phyloP scores from a whole-genome alignment of 2,888 invertebrate species.

The Prenolepis imparis region DNA sequence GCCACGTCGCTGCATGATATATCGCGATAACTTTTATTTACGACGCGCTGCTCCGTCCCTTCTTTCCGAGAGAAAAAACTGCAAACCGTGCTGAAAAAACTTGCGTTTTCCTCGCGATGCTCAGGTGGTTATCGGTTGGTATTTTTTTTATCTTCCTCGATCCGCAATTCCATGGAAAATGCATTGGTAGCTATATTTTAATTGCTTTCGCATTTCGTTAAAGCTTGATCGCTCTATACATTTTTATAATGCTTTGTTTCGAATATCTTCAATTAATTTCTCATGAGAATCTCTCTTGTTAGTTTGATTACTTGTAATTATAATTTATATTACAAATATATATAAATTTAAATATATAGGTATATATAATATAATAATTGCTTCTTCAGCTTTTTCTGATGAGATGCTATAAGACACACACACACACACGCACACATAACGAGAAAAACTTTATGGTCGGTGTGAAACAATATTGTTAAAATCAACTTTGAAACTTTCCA shows the following conservation, averaged over 20 bases:
- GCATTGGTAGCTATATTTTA: conserved; percentile 21
- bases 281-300: background rate
- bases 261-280: background rate
- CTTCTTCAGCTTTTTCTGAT: background rate
- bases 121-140: background rate
- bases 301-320: background rate
- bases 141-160: background rate
- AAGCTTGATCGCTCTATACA: background rate
- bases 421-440: background rate
- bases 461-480: background rate
- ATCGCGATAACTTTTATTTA: conserved; percentile 57
- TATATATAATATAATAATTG: no score
- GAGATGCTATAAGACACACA: background rate
- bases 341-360: background rate
- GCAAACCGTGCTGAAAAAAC: conserved; percentile 15
- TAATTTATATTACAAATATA: background rate
- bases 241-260: background rate
- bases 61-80: conserved; percentile 2
- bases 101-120: background rate
- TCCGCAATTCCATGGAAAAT: background rate
- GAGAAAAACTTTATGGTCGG: background rate
- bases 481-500: background rate
- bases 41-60: conserved; percentile 11
- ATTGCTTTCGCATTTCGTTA: background rate
- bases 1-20: conserved; percentile 33